Conservation (phyloP, 2,797 vertebrate genomes). For the Coluber constrictor region DNA sequence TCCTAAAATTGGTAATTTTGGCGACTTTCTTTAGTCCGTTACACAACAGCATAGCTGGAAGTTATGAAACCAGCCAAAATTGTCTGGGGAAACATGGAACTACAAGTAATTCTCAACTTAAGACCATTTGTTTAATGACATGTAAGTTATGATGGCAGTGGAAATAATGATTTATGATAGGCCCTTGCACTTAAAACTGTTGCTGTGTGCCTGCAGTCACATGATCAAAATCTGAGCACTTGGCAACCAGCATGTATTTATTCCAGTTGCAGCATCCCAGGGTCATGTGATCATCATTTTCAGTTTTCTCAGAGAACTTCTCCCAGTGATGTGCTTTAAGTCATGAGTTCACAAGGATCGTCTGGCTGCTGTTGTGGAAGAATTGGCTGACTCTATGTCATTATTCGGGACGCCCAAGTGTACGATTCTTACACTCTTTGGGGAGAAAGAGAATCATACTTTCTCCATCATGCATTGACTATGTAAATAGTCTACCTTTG, state of each 20-base stretch:
- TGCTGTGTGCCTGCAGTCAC: neutral
- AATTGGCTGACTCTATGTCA: neutral
- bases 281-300: neutral
- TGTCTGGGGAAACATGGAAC: neutral
- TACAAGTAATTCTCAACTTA: neutral
- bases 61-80: neutral
- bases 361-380: neutral
- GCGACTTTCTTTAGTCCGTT: neutral
- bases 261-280: neutral
- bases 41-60: neutral
- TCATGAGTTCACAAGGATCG: neutral
- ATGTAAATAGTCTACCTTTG: neutral
- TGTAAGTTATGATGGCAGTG: neutral
- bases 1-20: neutral
- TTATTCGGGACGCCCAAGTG: neutral
- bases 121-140: neutral
- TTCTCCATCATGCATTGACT: neutral
- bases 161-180: neutral
- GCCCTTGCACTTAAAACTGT: neutral
- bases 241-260: neutral
- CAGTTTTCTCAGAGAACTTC: neutral
- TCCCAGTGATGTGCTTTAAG: neutral
- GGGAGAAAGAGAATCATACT: neutral
- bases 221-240: neutral
- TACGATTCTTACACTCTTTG: neutral